phyloP scores from a whole-genome alignment of 2,113 vertebrate species.

The Labeo catla region DNA sequence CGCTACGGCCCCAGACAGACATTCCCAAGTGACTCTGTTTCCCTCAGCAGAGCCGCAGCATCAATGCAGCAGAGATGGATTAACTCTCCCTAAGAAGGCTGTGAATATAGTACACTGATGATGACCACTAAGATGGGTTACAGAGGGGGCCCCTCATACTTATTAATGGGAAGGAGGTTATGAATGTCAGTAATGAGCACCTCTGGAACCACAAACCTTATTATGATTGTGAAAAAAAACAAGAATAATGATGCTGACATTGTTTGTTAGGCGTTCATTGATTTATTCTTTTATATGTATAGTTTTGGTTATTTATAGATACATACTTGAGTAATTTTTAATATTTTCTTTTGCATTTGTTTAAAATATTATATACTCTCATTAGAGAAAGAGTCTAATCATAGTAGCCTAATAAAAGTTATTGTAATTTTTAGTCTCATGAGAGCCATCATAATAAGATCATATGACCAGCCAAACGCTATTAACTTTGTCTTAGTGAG shows the following conservation, averaged over 20 bases:
- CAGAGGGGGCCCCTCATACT: slow-evolving; percentile 50
- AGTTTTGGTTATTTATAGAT: neutral
- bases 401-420: neutral
- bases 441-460: neutral
- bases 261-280: neutral
- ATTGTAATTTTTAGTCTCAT: neutral
- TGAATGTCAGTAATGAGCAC: slow-evolving; percentile 51
- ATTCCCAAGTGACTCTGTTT: slow-evolving; percentile 42
- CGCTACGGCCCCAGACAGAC: slow-evolving; percentile 40
- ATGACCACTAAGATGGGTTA: slow-evolving; percentile 41
- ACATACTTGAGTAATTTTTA: neutral
- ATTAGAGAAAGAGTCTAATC: neutral
- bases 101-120: slow-evolving; percentile 56
- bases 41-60: slow-evolving; percentile 42
- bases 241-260: neutral
- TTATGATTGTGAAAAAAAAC: neutral
- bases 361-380: neutral
- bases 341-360: neutral
- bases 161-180: slow-evolving; percentile 55
- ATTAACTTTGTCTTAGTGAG: neutral
- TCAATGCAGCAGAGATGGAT: slow-evolving; percentile 57
- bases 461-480: neutral
- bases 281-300: neutral
- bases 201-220: slow-evolving; percentile 29
- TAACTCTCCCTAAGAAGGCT: slow-evolving; percentile 51